A percentile compares a stretch with the other conserved stretches of the same genome.
Evolutionary conservation across 2,888 invertebrate genomes (phyloP).

Genomic region (Psylliodes chrysocephalus): DNA sequence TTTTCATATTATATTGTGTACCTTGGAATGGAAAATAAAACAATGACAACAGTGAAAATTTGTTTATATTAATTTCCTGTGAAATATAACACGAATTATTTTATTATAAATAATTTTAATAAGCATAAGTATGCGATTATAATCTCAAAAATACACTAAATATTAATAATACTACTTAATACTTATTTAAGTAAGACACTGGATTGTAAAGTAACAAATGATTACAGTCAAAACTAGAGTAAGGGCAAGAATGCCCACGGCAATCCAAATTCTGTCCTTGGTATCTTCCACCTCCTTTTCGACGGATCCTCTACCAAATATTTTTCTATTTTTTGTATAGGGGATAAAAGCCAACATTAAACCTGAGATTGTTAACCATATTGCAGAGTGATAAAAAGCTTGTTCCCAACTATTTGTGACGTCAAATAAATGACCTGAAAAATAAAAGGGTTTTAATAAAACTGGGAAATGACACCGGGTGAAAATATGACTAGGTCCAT

Average conservation of each 20-base stretch:
- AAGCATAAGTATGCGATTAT: neutral
- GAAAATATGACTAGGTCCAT: too few relatives aligned
- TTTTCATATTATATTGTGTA: too few relatives aligned
- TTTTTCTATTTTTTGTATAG: slow-evolving; percentile 73
- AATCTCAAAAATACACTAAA: neutral
- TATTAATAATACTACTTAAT: neutral
- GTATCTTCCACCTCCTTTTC: slow-evolving; percentile 63
- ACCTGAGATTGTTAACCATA: slow-evolving; percentile 85
- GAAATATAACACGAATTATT: neutral
- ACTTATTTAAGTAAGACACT: slow-evolving; percentile 28
- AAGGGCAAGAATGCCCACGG: slow-evolving; percentile 32
- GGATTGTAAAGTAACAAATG: slow-evolving; percentile 44
- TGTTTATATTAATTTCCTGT: neutral
- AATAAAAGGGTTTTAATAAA: too few relatives aligned
- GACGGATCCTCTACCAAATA: slow-evolving; percentile 68
- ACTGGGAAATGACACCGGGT: too few relatives aligned
- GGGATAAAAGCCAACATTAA: slow-evolving; percentile 74
- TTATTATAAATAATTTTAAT: neutral
- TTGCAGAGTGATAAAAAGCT: slow-evolving; percentile 82
- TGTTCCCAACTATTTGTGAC: slow-evolving; percentile 78
- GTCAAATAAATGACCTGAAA: slow-evolving; percentile 71
- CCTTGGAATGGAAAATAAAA: neutral
- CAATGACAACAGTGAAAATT: neutral
- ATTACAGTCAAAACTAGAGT: slow-evolving; percentile 34
- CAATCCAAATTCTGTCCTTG: slow-evolving; percentile 37